phyloP scores from a whole-genome alignment of 2,113 vertebrate species.

The Rostratula benghalensis region DNA sequence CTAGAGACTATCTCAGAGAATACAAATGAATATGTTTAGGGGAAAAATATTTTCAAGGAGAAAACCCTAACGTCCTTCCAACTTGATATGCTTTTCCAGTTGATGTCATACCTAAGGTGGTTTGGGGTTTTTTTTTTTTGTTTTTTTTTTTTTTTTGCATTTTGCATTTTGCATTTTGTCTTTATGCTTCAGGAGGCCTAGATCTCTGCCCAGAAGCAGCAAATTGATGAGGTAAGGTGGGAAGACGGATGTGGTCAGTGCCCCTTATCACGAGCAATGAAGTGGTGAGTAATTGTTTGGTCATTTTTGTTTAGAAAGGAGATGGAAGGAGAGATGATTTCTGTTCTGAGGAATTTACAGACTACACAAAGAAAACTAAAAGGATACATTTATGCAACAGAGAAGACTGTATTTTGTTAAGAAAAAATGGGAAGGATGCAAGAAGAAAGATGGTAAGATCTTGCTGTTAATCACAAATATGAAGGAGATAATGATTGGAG shows the following conservation, averaged over 20 bases:
- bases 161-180: conserved; percentile 16
- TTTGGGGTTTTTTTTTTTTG: background rate
- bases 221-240: background rate
- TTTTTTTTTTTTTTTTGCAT: background rate
- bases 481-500: background rate
- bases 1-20: conserved; percentile 12
- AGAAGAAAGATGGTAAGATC: background rate
- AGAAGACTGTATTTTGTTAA: background rate
- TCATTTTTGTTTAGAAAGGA: background rate
- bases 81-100: background rate
- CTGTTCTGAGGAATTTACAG: background rate
- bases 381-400: background rate
- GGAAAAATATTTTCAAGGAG: conserved; percentile 30
- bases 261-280: background rate
- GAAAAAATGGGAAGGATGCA: background rate
- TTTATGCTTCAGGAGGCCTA: conserved; percentile 10
- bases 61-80: conserved; percentile 20
- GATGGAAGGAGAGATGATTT: background rate
- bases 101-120: background rate
- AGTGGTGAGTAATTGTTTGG: background rate
- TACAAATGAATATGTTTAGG: conserved; percentile 3
- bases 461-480: background rate
- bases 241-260: background rate
- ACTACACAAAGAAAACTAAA: background rate
- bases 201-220: background rate